Evolutionary conservation across 2,113 vertebrate species (phyloP).

Genomic region (Hippoglossus stenolepis): DNA sequence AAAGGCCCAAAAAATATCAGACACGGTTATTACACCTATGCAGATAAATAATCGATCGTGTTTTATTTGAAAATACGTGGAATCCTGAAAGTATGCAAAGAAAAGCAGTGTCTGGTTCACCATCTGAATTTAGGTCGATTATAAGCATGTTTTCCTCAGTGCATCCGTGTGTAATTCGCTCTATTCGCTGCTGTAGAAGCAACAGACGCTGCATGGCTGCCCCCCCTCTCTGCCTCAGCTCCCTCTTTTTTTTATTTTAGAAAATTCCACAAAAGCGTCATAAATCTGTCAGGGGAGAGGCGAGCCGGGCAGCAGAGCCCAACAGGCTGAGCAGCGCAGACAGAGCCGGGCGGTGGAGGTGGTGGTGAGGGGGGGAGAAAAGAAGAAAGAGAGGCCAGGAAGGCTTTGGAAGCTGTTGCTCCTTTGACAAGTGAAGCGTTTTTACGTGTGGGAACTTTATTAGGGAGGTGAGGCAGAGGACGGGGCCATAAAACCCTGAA

Average conservation of each 20-base stretch:
- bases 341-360: constrained; percentile 28
- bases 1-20: not conserved
- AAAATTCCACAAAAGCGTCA: constrained; percentile 79
- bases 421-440: constrained; percentile 81
- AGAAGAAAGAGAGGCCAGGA: constrained; percentile 53
- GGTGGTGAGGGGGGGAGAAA: constrained; percentile 3
- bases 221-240: constrained; percentile 7
- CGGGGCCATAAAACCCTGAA: constrained; percentile 63
- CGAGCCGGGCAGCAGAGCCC: constrained; percentile 51
- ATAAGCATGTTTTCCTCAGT: constrained; percentile 20
- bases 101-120: constrained; percentile 12
- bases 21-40: not conserved
- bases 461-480: constrained; percentile 70
- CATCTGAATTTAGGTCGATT: not conserved
- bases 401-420: constrained; percentile 69
- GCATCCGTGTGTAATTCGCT: constrained; percentile 24
- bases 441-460: constrained; percentile 83
- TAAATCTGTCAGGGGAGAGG: constrained; percentile 80
- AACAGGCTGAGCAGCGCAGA: constrained; percentile 65
- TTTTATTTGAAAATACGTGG: not conserved
- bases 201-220: constrained; percentile 43
- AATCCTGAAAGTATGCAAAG: not conserved
- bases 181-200: constrained; percentile 36
- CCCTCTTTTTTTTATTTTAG: constrained; percentile 64
- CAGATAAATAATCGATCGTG: not conserved